Evolutionary conservation across 2,113 vertebrate genomes (phyloP).

Genomic region (Syngnathus floridae): DNA sequence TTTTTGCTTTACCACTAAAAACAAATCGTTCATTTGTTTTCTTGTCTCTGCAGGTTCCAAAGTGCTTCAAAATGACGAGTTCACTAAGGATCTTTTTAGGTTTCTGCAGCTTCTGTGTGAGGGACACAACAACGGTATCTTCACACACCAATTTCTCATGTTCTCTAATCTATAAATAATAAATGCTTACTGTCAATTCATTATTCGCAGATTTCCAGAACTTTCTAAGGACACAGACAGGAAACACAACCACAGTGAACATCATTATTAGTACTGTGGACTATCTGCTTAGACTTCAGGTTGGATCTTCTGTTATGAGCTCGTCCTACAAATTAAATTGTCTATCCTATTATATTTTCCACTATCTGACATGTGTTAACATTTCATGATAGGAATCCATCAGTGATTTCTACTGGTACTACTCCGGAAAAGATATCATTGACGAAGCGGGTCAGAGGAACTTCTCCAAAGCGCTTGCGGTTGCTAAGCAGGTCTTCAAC

Average conservation of each 20-base stretch:
- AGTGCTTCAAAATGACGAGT: conserved; percentile 95
- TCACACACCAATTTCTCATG: neutral
- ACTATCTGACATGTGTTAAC: neutral
- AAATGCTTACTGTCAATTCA: neutral
- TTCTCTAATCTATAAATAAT: neutral
- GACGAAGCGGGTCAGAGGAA: conserved; percentile 94
- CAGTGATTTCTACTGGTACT: conserved; percentile 99
- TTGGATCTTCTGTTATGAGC: conserved; percentile 34
- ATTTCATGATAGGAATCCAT: conserved; percentile 83
- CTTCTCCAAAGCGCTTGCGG: conserved; percentile 92
- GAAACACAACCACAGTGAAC: conserved; percentile 96
- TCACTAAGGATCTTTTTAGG: conserved; percentile 93
- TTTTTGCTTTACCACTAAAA: conserved; percentile 26
- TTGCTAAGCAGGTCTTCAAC: conserved; percentile 97
- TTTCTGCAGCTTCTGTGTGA: conserved; percentile 97
- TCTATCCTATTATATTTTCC: neutral
- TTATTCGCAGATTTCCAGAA: conserved; percentile 87
- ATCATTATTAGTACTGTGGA: conserved; percentile 97
- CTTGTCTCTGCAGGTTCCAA: conserved; percentile 85
- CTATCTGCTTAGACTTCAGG: conserved; percentile 93
- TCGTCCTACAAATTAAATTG: neutral
- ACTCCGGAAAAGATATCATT: conserved; percentile 94
- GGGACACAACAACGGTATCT: conserved; percentile 94
- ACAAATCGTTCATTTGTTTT: conserved; percentile 49
- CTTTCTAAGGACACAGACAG: conserved; percentile 93